Conservation (phyloP, 1,140 invertebrate genomes). For the Micrasema minimum region DNA sequence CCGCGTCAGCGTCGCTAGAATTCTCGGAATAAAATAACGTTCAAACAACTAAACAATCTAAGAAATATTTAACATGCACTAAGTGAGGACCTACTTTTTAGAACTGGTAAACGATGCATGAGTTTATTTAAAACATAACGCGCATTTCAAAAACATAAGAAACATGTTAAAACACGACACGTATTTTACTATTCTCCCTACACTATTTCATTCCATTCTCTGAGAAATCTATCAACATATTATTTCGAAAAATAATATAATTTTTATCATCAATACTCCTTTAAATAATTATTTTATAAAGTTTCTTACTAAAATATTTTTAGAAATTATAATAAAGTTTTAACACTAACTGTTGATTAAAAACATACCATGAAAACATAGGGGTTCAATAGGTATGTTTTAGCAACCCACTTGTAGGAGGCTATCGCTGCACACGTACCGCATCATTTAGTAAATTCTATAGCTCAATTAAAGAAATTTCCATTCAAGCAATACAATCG, state of each 20-base stretch:
- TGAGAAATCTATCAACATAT: not conserved
- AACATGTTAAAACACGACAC: too few species aligned
- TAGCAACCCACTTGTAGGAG: not conserved
- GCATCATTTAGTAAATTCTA: conserved; percentile 49
- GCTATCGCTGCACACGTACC: conserved; percentile 41
- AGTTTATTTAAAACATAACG: too few species aligned
- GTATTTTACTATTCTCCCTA: too few species aligned
- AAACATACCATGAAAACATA: not conserved
- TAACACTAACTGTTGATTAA: not conserved
- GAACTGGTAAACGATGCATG: too few species aligned
- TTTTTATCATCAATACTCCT: not conserved
- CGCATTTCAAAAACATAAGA: too few species aligned
- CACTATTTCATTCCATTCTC: too few species aligned
- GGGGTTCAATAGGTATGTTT: not conserved
- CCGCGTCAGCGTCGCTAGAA: not conserved
- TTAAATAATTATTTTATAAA: not conserved
- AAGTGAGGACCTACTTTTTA: too few species aligned
- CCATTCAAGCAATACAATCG: conserved; percentile 49
- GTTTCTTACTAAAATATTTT: not conserved
- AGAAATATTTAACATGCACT: not conserved
- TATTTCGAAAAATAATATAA: not conserved
- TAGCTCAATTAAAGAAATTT: conserved; percentile 51
- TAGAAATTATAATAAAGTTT: not conserved
- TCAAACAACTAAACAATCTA: not conserved
- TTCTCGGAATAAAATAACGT: not conserved